Evolutionary conservation across 2,797 vertebrate species (phyloP), one percentile per base, ranked within the genome.

Genomic region (Menidia menidia): DNA sequence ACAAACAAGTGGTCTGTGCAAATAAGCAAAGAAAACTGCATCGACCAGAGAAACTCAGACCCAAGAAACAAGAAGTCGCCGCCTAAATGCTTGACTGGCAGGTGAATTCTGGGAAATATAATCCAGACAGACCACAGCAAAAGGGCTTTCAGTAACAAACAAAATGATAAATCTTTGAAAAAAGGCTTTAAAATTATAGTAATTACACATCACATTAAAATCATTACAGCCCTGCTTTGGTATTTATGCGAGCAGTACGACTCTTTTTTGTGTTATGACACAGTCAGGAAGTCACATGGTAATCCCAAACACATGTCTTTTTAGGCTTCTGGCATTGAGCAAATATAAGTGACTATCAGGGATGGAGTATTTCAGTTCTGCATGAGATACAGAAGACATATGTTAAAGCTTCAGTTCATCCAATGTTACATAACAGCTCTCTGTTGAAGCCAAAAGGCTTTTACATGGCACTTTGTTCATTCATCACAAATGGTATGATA

Each of bases 251-350:
- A 76, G 64, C 63, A 50, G 57, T 48, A 53, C 59, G 52, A 63
- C 60, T 69, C 54, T 30, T 71, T 65, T 55, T 35, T 7, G 57
- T 68, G 41, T 50, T 11, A 18, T 44, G 69, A 82, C 67, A 75
- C 63, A 81, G 70, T 54, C 43, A 62, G 59, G 60, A 51, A 71
- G 73, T 82, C 68, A 58, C 59, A 67, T 50, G 55, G 33, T 82
- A 67, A 84, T 86, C 69, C 77, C 9, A 60, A 86, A 87, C 83
- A 87, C 70, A 78, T 83, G 76, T 70, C 45, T 18, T 50, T 53
- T 54, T 47, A 56, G 68, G 68, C 42, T 61, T 70, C 74, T 64
- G 72, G 64, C 60, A 39, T 31, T 19, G 43, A 64, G 67, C 66
- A 67, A 43, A 73, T 33, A 18, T 15, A 69, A 56, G 33, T 4